phyloP scores from a whole-genome alignment of 2,113 vertebrate species.

The Pelusios castaneus region DNA sequence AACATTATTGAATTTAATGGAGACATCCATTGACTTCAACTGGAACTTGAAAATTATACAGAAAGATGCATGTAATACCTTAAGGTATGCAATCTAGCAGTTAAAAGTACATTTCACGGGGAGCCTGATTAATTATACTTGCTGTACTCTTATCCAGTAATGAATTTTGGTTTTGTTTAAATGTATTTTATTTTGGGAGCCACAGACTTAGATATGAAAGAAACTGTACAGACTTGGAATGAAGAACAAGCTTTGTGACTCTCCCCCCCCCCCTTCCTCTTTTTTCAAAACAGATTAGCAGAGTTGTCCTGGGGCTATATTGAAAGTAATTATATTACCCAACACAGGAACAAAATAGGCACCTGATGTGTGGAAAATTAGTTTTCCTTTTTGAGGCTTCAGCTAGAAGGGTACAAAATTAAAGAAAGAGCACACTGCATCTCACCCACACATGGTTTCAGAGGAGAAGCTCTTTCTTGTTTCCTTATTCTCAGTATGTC shows the following conservation, averaged over 20 bases:
- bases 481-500: neutral
- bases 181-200: neutral
- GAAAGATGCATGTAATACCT: neutral
- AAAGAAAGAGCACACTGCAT: neutral
- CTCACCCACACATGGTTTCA: neutral
- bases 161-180: neutral
- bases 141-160: neutral
- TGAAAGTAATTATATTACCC: conserved; percentile 14
- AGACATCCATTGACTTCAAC: neutral
- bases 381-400: conserved; percentile 6
- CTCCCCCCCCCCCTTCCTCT: neutral
- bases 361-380: conserved; percentile 21
- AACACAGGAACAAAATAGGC: neutral
- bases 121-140: neutral
- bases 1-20: neutral
- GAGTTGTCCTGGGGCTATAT: neutral
- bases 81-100: neutral
- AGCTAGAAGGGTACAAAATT: neutral
- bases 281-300: neutral
- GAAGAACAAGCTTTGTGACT: neutral
- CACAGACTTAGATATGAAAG: neutral
- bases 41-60: neutral
- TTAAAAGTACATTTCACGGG: neutral
- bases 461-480: neutral
- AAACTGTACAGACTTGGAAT: neutral